These are phyloP conservation scores for Actinia equina DNA, from an alignment of 64 coral and sea anemone species.

Conservation along the genomic window DNA sequence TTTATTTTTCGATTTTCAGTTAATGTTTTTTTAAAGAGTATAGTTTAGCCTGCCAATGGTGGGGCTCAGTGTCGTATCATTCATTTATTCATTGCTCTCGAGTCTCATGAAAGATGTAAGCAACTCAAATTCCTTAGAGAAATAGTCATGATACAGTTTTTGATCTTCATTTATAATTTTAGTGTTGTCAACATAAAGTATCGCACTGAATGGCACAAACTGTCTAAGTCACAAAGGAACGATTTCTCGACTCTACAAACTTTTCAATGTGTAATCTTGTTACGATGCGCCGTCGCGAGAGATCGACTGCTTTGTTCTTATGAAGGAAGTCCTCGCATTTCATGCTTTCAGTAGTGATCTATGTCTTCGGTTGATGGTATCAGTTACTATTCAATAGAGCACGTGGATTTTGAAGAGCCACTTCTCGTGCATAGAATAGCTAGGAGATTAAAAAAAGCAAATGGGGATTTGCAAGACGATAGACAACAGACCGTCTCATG, in stretches of 20 bases:
- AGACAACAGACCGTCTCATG: not conserved
- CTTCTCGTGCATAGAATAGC: not conserved
- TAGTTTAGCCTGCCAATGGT: too few species aligned
- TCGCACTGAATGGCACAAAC: not conserved
- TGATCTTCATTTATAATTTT: not conserved
- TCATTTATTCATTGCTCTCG: too few species aligned
- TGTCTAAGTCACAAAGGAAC: not conserved
- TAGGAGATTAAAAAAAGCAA: not conserved
- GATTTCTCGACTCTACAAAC: not conserved
- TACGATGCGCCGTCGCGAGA: not conserved
- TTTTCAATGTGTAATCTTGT: conserved; percentile 5
- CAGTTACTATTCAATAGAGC: not conserved
- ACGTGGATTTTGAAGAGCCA: not conserved
- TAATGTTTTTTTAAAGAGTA: too few species aligned
- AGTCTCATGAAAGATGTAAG: too few species aligned
- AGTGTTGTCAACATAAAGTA: not conserved
- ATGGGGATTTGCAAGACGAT: not conserved
- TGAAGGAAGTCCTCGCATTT: not conserved
- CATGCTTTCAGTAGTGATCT: not conserved
- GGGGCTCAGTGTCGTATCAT: too few species aligned
- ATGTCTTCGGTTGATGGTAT: not conserved
- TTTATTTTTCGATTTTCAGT: too few species aligned
- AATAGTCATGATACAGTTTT: not conserved
- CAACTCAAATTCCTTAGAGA: not conserved
- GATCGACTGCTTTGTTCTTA: not conserved